These are phyloP conservation scores for Chlorodrepanis virens DNA, from an alignment of 2,113 vertebrate genomes.

Conservation along the genomic window DNA sequence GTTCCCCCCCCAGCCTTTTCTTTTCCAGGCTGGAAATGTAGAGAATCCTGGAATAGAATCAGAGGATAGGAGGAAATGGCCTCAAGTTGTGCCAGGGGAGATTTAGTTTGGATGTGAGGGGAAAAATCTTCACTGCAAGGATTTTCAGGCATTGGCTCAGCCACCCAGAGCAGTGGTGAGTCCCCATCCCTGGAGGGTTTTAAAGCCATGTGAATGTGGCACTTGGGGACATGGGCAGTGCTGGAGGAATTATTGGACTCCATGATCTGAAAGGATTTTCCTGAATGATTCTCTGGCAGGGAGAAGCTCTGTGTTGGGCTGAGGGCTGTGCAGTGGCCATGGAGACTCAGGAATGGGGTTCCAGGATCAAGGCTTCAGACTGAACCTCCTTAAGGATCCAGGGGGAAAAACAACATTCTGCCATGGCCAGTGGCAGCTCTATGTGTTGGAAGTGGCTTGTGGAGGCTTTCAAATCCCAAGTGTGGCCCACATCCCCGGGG, in stretches of 20 bases:
- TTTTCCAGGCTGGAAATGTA: background rate
- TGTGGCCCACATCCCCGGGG: background rate
- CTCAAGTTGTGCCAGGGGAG: background rate
- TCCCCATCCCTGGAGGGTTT: background rate
- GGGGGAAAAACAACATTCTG: rapidly evolving
- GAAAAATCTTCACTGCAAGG: background rate
- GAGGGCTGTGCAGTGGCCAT: rapidly evolving
- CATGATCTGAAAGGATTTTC: background rate
- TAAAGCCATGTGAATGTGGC: background rate
- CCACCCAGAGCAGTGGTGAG: background rate
- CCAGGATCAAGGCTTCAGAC: rapidly evolving
- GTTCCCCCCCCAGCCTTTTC: background rate
- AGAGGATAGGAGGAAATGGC: background rate
- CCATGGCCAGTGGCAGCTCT: background rate
- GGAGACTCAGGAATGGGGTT: background rate
- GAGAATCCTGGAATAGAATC: background rate
- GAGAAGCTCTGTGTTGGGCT: background rate
- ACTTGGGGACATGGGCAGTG: background rate
- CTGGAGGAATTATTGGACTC: background rate
- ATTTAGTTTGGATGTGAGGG: background rate
- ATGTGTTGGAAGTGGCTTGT: rapidly evolving
- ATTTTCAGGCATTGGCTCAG: background rate
- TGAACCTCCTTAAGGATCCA: background rate
- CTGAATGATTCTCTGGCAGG: too few species aligned
- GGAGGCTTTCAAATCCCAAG: background rate